Conservation (phyloP, 64 coral and sea anemone species). For the Orbicella faveolata region DNA sequence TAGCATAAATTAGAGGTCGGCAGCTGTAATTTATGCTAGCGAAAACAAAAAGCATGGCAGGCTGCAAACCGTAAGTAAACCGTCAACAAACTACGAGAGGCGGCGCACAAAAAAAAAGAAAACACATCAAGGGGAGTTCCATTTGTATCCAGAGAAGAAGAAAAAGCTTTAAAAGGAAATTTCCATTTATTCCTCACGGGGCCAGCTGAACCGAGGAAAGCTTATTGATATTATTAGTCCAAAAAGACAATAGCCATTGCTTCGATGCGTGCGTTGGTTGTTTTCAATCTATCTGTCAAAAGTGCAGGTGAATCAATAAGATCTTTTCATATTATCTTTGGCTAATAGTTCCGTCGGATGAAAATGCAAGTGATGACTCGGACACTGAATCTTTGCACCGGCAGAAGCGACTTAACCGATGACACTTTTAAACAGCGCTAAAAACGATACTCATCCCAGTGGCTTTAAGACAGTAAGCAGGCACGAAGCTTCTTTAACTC, state of each 20-base stretch:
- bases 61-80: too few species aligned
- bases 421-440: neutral
- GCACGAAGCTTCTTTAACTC: neutral
- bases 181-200: neutral
- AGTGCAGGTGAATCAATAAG: slow-evolving; percentile 36
- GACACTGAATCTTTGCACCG: neutral
- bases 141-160: neutral
- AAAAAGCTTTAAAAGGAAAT: neutral
- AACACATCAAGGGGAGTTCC: neutral
- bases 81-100: too few species aligned
- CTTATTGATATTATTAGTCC: neutral
- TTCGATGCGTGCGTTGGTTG: neutral
- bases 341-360: neutral
- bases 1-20: too few species aligned
- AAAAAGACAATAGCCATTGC: neutral
- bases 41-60: neutral
- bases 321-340: neutral
- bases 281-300: slow-evolving; percentile 27
- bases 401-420: neutral
- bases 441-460: neutral
- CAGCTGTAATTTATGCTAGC: neutral
- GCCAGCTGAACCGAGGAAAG: neutral
- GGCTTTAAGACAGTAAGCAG: neutral
- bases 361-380: too few species aligned
- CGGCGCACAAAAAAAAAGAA: too few species aligned